Evolutionary conservation across 2,113 vertebrate species (phyloP).

Genomic region (Aix galericulata): DNA sequence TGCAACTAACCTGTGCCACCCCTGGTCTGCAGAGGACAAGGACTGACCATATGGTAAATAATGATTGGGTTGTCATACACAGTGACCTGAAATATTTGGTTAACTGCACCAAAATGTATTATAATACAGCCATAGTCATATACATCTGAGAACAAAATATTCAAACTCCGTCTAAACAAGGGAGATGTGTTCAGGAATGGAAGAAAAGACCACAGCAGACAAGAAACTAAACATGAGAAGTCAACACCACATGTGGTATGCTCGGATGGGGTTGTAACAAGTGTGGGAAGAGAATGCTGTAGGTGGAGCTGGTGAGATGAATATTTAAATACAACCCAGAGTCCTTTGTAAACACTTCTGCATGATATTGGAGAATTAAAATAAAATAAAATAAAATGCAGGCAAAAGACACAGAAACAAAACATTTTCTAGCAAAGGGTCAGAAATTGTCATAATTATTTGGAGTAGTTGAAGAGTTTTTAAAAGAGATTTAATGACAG

Average conservation of each 20-base stretch:
- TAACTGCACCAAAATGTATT: neutral
- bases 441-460: neutral
- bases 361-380: neutral
- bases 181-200: neutral
- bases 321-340: neutral
- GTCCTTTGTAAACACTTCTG: neutral
- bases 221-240: neutral
- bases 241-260: neutral
- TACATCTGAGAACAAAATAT: neutral
- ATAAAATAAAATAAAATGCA: neutral
- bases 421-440: neutral
- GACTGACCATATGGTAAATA: neutral
- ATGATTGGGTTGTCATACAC: neutral
- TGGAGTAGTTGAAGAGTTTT: neutral
- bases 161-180: neutral
- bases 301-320: neutral
- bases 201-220: neutral
- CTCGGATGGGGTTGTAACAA: neutral
- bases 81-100: neutral
- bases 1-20: neutral
- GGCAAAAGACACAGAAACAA: neutral
- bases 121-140: neutral
- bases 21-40: neutral
- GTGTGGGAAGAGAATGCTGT: neutral
- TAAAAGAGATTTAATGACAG: neutral